phyloP scores from a whole-genome alignment of 2,888 invertebrate species.

The Eilema caniola region DNA sequence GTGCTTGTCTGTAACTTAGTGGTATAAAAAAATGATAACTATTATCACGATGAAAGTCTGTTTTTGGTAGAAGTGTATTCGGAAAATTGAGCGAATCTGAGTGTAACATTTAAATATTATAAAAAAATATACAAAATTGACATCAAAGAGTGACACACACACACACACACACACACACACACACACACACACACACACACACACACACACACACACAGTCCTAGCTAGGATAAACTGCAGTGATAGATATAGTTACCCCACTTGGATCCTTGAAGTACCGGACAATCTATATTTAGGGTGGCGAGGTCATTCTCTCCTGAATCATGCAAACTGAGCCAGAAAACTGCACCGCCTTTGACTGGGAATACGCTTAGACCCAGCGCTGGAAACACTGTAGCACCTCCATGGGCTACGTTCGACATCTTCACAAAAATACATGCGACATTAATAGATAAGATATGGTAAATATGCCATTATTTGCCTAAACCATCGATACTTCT shows the following conservation, averaged over 20 bases:
- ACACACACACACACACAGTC: no score
- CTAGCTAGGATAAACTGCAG: no score
- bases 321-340: conserved; percentile 97
- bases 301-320: conserved; percentile 97
- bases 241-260: conserved; percentile 91
- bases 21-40: neutral
- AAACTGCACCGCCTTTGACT: conserved; percentile 96
- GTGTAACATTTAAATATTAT: no score
- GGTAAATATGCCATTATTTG: neutral
- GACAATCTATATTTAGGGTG: conserved; percentile 98
- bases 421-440: conserved; percentile 88
- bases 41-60: neutral
- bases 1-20: no score
- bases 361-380: conserved; percentile 96
- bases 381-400: conserved; percentile 98
- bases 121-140: no score
- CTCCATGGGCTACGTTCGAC: conserved; percentile 98
- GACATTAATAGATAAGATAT: neutral
- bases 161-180: no score
- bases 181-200: no score
- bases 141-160: no score
- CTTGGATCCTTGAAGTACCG: conserved; percentile 98
- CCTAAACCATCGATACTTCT: neutral
- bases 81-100: no score
- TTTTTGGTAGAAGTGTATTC: neutral